These are phyloP conservation scores for Empidonax alnorum DNA, from an alignment of 2,113 vertebrate genomes.

Conservation along the genomic window DNA sequence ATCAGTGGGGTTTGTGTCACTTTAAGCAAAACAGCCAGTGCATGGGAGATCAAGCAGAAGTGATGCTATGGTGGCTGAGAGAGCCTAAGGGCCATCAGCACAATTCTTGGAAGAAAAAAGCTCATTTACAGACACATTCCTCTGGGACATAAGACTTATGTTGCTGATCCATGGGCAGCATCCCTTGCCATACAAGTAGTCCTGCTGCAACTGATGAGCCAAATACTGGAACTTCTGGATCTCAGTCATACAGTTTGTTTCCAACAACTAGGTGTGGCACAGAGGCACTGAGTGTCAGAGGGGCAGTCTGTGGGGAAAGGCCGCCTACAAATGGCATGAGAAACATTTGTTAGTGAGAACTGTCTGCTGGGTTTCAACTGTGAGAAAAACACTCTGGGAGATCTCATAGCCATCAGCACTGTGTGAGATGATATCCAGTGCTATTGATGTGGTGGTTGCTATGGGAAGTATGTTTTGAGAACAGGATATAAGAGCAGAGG, in stretches of 20 bases:
- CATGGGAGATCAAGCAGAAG: not conserved
- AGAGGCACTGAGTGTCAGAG: rapidly evolving
- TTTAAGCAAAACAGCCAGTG: not conserved
- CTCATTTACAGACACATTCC: not conserved
- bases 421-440: not conserved
- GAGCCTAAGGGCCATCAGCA: not conserved
- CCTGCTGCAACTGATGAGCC: not conserved
- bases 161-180: not conserved
- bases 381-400: not conserved
- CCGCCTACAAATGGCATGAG: not conserved
- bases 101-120: not conserved
- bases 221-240: not conserved
- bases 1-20: not conserved
- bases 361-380: not conserved
- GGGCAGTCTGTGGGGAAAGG: not conserved
- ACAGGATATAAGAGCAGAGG: not conserved
- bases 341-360: not conserved
- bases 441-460: conserved; percentile 4
- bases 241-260: rapidly evolving
- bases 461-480: conserved; percentile 2
- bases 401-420: not conserved
- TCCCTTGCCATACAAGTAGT: not conserved
- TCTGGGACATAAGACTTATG: not conserved
- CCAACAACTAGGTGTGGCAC: not conserved
- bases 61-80: not conserved